phyloP scores from a whole-genome alignment of 37 sponge, comb jelly and placozoan genomes.

The Petrosia ficiformis region DNA sequence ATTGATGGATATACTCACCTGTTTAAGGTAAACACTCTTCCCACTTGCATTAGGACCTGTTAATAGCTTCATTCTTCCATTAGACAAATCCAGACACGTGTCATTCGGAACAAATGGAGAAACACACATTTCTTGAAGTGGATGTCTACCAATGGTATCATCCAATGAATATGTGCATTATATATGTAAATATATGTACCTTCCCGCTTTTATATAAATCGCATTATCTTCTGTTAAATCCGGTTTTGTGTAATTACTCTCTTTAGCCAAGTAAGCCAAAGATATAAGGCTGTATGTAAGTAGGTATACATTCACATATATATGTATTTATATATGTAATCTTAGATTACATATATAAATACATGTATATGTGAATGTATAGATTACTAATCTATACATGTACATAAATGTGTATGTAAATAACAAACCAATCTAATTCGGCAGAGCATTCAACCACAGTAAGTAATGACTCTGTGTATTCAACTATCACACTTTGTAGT shows the following conservation, averaged over 20 bases:
- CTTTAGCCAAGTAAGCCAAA: slow-evolving; percentile 81
- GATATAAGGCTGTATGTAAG: slow-evolving; percentile 69
- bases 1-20: slow-evolving; percentile 32
- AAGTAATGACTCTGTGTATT: slow-evolving; percentile 51
- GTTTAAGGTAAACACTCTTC: slow-evolving; percentile 98
- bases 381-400: neutral
- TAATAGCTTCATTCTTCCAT: slow-evolving; percentile 84
- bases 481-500: slow-evolving; percentile 88
- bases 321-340: too few species aligned
- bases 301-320: neutral
- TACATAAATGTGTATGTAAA: neutral
- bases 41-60: slow-evolving; percentile 99
- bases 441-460: slow-evolving; percentile 79
- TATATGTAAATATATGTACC: too few species aligned
- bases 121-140: slow-evolving; percentile 93
- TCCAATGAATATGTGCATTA: too few species aligned
- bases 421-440: slow-evolving; percentile 92
- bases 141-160: slow-evolving; percentile 81
- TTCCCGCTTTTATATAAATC: slow-evolving; percentile 81
- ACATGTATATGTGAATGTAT: neutral
- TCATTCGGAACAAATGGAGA: slow-evolving; percentile 94
- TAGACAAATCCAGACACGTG: slow-evolving; percentile 44
- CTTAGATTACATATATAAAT: too few species aligned
- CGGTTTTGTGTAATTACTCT: slow-evolving; percentile 77
- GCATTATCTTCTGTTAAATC: slow-evolving; percentile 66